Evolutionary conservation across 2,888 invertebrate genomes (phyloP).

Genomic region (Anoncus sp.): DNA sequence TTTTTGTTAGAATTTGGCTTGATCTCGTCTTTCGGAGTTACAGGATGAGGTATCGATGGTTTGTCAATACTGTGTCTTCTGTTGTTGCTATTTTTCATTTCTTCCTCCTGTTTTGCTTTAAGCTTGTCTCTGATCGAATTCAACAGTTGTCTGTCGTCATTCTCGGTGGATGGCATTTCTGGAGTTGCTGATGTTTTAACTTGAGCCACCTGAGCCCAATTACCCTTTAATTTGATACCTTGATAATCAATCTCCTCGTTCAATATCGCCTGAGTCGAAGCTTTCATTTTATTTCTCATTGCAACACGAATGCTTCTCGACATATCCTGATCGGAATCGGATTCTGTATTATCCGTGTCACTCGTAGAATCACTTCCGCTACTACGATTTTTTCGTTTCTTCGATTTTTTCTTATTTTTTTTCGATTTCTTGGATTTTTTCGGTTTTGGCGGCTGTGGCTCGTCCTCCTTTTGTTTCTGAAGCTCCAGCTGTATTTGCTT

Average conservation of each 20-base stretch:
- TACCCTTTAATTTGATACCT: slow-evolving; percentile 82
- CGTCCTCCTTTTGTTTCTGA: slow-evolving; percentile 86
- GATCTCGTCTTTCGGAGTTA: slow-evolving; percentile 33
- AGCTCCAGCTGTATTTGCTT: slow-evolving; percentile 82
- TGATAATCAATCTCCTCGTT: slow-evolving; percentile 82
- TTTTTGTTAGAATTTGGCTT: slow-evolving; percentile 54
- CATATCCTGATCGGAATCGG: slow-evolving; percentile 83
- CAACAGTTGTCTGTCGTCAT: slow-evolving; percentile 83
- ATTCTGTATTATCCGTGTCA: slow-evolving; percentile 83
- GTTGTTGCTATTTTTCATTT: slow-evolving; percentile 78
- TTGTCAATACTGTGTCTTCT: slow-evolving; percentile 67
- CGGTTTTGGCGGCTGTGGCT: slow-evolving; percentile 82
- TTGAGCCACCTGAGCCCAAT: slow-evolving; percentile 81
- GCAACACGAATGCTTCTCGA: slow-evolving; percentile 87
- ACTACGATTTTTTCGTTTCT: slow-evolving; percentile 84
- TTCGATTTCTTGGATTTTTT: slow-evolving; percentile 88
- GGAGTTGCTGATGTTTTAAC: slow-evolving; percentile 72
- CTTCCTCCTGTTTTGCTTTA: slow-evolving; percentile 84
- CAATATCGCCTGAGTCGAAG: slow-evolving; percentile 83
- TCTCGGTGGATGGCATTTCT: slow-evolving; percentile 74
- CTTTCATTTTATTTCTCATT: slow-evolving; percentile 86
- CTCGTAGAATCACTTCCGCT: slow-evolving; percentile 80
- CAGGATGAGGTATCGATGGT: slow-evolving; percentile 12
- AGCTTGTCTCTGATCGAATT: slow-evolving; percentile 84
- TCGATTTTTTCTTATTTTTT: slow-evolving; percentile 84